Evolutionary conservation across 1,140 invertebrate species (phyloP).

Genomic region (Berghia stephanieae): DNA sequence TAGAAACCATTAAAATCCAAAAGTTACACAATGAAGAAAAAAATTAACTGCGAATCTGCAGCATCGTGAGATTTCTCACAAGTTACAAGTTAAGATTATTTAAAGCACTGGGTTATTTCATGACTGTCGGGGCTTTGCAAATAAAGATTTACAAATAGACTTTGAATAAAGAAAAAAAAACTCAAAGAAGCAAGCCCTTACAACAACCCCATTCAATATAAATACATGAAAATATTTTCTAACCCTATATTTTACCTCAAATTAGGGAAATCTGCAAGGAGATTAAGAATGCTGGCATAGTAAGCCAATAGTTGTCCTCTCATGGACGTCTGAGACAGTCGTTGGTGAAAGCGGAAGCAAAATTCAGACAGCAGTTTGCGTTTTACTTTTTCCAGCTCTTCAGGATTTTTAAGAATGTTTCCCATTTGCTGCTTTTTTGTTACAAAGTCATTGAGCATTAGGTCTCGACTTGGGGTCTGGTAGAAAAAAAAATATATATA

Average conservation of each 20-base stretch:
- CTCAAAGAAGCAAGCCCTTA: too few relatives aligned
- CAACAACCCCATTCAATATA: too few relatives aligned
- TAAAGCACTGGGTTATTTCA: too few relatives aligned
- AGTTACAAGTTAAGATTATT: too few relatives aligned
- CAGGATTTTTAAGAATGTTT: conserved; percentile 52
- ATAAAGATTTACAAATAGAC: too few relatives aligned
- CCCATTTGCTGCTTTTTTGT: conserved; percentile 60
- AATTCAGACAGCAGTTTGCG: conserved; percentile 58
- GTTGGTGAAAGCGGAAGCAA: conserved; percentile 55
- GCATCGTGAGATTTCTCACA: too few relatives aligned
- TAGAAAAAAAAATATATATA: conserved; percentile 29
- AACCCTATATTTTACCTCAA: conserved; percentile 60
- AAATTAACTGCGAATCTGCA: too few relatives aligned
- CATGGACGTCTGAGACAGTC: conserved; percentile 61
- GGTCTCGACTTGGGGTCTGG: conserved; percentile 61
- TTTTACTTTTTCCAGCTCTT: conserved; percentile 63
- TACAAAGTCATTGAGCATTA: conserved; percentile 65
- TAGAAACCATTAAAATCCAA: too few relatives aligned
- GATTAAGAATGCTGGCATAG: conserved; percentile 61
- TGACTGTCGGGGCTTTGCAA: too few relatives aligned
- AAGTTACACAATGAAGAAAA: too few relatives aligned
- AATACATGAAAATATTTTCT: too few relatives aligned
- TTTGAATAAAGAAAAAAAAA: too few relatives aligned
- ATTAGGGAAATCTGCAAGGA: conserved; percentile 63
- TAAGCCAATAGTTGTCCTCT: conserved; percentile 62